These are phyloP conservation scores for Garra rufa DNA, from an alignment of 2,113 vertebrate genomes.

Conservation along the genomic window DNA sequence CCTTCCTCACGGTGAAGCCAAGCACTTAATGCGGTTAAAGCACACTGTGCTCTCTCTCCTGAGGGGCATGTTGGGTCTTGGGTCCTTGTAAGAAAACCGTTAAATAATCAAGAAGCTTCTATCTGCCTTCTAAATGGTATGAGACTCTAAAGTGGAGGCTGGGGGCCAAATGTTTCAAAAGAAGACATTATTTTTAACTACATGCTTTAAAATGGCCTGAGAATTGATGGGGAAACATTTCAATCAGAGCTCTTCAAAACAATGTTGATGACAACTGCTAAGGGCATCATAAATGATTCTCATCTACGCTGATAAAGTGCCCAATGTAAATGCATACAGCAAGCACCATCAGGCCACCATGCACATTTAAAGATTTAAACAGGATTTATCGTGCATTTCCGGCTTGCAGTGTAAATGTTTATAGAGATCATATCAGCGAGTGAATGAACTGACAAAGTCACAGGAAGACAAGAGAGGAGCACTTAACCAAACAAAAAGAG, in stretches of 20 bases:
- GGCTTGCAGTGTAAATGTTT: not conserved
- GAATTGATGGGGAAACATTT: slow-evolving; percentile 2
- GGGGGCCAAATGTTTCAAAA: not conserved
- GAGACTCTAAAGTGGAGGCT: slow-evolving; percentile 10
- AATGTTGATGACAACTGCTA: slow-evolving; percentile 1
- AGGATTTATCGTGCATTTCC: not conserved
- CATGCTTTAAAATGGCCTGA: not conserved
- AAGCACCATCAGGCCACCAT: not conserved
- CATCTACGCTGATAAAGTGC: not conserved
- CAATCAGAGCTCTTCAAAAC: not conserved
- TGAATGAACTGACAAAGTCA: not conserved
- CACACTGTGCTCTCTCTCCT: not conserved
- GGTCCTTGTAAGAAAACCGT: slow-evolving; percentile 39
- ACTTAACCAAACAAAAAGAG: not conserved
- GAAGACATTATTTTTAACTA: slow-evolving; percentile 8
- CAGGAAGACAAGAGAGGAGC: not conserved
- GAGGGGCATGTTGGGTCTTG: slow-evolving; percentile 47
- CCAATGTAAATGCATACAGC: slow-evolving; percentile 1
- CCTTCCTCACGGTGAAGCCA: not conserved
- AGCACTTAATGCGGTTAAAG: slow-evolving; percentile 30
- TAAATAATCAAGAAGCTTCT: slow-evolving; percentile 51
- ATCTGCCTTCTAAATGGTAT: slow-evolving; percentile 14
- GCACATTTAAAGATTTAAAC: not conserved
- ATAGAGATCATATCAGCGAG: not conserved
- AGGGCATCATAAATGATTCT: not conserved